Percentiles rank a stretch among this genome's conserved stretches.
Evolutionary conservation across 2,797 vertebrate genomes (phyloP).

Genomic region (Epinephelus coioides): DNA sequence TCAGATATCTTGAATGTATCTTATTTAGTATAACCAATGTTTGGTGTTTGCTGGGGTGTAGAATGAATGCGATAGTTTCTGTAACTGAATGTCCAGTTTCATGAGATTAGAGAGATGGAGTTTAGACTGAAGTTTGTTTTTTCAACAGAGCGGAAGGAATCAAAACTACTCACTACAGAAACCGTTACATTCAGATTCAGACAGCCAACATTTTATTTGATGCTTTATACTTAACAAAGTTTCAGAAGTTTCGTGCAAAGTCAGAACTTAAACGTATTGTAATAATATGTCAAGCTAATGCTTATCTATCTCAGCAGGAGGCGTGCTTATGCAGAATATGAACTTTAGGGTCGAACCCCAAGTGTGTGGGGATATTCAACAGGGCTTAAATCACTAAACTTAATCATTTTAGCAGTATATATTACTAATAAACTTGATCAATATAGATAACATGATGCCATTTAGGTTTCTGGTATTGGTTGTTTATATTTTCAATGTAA

Average conservation of each 20-base stretch:
- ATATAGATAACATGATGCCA: too few species aligned
- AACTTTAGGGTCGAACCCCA: neutral
- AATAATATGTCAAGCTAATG: neutral
- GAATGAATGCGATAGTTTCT: neutral
- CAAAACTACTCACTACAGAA: neutral
- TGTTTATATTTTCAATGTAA: neutral
- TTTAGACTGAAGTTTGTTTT: neutral
- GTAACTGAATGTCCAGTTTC: neutral
- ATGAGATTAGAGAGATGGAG: neutral
- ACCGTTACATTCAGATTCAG: neutral
- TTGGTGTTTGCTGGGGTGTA: neutral
- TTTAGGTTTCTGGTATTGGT: neutral
- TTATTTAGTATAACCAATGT: too few species aligned
- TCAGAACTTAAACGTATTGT: neutral
- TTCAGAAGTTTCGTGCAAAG: neutral
- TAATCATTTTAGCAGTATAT: neutral
- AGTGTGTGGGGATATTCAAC: neutral
- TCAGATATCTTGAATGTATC: too few species aligned
- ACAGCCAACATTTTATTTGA: too few species aligned
- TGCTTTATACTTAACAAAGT: neutral
- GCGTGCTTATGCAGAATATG: too few species aligned
- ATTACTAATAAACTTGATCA: too few species aligned
- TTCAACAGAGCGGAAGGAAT: neutral
- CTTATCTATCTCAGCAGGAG: neutral
- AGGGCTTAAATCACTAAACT: neutral